Conservation (phyloP, 2,113 vertebrate species). For the Colaptes auratus region DNA sequence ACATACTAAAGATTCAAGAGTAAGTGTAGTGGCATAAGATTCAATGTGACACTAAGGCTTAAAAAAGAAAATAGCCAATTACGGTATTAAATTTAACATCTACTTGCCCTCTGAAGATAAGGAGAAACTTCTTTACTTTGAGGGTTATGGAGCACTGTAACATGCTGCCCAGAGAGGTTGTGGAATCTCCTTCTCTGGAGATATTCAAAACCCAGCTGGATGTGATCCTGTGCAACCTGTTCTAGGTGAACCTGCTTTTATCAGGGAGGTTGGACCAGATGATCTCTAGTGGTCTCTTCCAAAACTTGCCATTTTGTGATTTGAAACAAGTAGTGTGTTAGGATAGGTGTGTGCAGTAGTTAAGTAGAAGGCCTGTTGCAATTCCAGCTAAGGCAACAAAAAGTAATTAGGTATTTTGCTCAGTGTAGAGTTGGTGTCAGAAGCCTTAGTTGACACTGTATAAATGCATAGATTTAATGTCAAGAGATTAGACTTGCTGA, state of each 20-base stretch:
- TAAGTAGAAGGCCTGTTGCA: neutral
- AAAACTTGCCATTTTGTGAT: too few relatives aligned
- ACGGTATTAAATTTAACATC: neutral
- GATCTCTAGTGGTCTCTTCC: too few relatives aligned
- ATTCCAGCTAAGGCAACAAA: neutral
- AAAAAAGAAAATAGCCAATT: neutral
- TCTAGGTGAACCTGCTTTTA: too few relatives aligned
- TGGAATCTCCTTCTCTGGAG: neutral
- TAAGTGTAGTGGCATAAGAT: neutral
- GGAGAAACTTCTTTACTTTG: too few relatives aligned
- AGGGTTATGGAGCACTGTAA: neutral
- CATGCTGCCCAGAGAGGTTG: neutral
- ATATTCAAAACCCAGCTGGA: too few relatives aligned
- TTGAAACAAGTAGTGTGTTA: neutral
- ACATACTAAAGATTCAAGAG: neutral
- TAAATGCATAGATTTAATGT: neutral
- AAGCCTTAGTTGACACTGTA: neutral
- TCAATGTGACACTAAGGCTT: neutral
- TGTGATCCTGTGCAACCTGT: too few relatives aligned
- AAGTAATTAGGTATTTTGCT: neutral
- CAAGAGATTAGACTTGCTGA: neutral
- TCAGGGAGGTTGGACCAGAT: too few relatives aligned
- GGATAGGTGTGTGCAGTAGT: neutral
- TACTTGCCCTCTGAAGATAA: neutral
- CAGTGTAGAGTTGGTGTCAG: neutral